Evolutionary conservation across 2,888 invertebrate species (phyloP).

Genomic region (Rhingia campestris): DNA sequence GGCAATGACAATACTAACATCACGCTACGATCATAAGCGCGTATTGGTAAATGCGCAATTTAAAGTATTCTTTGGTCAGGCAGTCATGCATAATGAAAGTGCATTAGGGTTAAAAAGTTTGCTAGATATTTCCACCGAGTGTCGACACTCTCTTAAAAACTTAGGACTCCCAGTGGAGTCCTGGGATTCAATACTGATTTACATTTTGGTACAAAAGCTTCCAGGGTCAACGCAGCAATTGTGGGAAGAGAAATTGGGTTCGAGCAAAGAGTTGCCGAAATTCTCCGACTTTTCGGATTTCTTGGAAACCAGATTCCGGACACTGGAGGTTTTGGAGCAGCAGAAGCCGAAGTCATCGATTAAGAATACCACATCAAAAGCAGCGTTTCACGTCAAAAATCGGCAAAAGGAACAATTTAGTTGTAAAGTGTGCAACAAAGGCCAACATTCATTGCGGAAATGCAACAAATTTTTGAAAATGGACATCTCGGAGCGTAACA

Average conservation of each 20-base stretch:
- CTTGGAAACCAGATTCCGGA: conserved; percentile 17
- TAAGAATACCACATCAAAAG: conserved; percentile 1
- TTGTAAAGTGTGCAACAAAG: conserved; percentile 21
- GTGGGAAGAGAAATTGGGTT: conserved; percentile 15
- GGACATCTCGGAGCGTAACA: conserved; percentile 1
- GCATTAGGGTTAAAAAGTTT: conserved; percentile 1
- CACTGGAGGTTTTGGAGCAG: background rate
- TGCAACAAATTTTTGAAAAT: conserved; percentile 24
- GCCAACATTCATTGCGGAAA: conserved; percentile 9
- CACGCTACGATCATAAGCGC: conserved; percentile 28
- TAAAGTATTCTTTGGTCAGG: conserved; percentile 14
- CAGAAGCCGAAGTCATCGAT: background rate
- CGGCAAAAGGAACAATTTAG: conserved; percentile 2
- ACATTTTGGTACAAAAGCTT: conserved; percentile 18
- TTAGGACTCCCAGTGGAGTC: conserved; percentile 11
- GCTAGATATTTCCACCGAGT: conserved; percentile 17
- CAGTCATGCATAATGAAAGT: conserved; percentile 1
- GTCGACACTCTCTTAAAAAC: conserved; percentile 18
- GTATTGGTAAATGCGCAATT: conserved; percentile 24
- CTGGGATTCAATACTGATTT: conserved; percentile 35
- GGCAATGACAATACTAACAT: conserved; percentile 14
- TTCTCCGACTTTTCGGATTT: conserved; percentile 15
- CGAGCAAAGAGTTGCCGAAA: background rate
- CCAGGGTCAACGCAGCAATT: conserved; percentile 28
- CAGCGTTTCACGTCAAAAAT: conserved; percentile 6